phyloP scores from a whole-genome alignment of 2,888 invertebrate species.

The Nineta flava region DNA sequence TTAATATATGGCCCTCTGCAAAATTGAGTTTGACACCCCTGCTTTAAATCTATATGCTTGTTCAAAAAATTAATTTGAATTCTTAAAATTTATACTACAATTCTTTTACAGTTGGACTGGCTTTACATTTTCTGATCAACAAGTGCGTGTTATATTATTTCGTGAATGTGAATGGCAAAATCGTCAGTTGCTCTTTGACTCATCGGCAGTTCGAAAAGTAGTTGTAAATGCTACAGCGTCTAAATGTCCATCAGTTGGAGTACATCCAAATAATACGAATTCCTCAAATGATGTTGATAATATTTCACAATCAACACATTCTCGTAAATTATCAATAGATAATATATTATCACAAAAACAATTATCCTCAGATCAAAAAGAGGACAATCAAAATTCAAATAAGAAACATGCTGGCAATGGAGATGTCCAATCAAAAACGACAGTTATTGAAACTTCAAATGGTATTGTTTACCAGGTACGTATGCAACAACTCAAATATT shows the following conservation, averaged over 20 bases:
- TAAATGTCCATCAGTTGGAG: slow-evolving; percentile 1
- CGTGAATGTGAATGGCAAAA: slow-evolving; percentile 75
- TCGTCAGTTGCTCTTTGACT: slow-evolving; percentile 69
- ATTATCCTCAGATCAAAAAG: too few relatives aligned
- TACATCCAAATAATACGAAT: background rate
- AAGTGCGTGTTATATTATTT: slow-evolving; percentile 68
- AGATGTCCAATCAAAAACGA: background rate
- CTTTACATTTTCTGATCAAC: slow-evolving; percentile 49
- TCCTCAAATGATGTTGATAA: background rate
- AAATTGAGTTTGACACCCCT: too few relatives aligned
- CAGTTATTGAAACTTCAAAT: slow-evolving; percentile 44
- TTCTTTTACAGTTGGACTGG: slow-evolving; percentile 28
- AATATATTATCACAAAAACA: background rate
- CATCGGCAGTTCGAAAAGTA: slow-evolving; percentile 47
- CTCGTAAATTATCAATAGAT: background rate
- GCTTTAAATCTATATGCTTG: too few relatives aligned
- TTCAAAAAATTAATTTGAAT: too few relatives aligned
- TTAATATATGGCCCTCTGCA: too few relatives aligned
- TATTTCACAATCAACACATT: background rate
- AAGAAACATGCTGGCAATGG: background rate
- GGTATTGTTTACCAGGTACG: slow-evolving; percentile 47
- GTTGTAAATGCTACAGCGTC: slow-evolving; percentile 19
- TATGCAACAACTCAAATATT: too few relatives aligned
- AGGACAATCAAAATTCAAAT: too few relatives aligned
- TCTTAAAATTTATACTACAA: too few relatives aligned